These are phyloP conservation scores for Rafetus swinhoei DNA, from an alignment of 2,113 vertebrate species.

Conservation along the genomic window DNA sequence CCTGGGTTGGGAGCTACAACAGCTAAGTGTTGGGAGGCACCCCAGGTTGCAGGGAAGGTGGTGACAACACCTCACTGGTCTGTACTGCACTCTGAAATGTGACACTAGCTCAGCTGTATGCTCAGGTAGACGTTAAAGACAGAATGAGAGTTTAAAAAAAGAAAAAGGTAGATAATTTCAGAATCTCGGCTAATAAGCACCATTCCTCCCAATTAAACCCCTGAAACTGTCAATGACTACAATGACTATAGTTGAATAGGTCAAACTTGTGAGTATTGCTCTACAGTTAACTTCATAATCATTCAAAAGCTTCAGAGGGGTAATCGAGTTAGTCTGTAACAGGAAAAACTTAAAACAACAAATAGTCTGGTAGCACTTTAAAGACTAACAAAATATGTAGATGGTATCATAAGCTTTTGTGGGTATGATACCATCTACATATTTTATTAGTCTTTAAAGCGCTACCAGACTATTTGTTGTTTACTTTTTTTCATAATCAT, in stretches of 20 bases:
- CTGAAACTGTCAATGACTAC: background rate
- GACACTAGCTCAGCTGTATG: background rate
- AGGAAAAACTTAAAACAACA: too few species aligned
- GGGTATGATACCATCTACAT: too few species aligned
- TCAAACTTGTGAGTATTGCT: background rate
- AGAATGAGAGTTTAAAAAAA: background rate
- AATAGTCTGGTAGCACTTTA: too few species aligned
- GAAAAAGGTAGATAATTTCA: background rate
- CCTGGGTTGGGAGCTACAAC: background rate
- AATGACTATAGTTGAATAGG: background rate
- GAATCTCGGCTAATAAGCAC: background rate
- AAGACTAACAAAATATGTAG: too few species aligned
- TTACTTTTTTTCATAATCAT: rapidly evolving
- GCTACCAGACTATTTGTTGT: too few species aligned
- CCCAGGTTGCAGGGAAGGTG: background rate
- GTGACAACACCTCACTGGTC: background rate
- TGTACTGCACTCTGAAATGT: background rate
- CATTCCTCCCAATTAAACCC: background rate
- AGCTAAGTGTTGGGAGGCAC: background rate
- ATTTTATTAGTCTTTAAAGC: too few species aligned
- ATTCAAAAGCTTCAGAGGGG: background rate
- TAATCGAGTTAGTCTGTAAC: too few species aligned
- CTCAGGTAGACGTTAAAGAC: background rate
- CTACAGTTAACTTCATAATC: rapidly evolving
- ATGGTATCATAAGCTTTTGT: too few species aligned